A percentile compares a stretch with the other conserved stretches of the same genome.
Evolutionary conservation across 2,797 vertebrate genomes (phyloP).

Genomic region (Semaprochilodus insignis): DNA sequence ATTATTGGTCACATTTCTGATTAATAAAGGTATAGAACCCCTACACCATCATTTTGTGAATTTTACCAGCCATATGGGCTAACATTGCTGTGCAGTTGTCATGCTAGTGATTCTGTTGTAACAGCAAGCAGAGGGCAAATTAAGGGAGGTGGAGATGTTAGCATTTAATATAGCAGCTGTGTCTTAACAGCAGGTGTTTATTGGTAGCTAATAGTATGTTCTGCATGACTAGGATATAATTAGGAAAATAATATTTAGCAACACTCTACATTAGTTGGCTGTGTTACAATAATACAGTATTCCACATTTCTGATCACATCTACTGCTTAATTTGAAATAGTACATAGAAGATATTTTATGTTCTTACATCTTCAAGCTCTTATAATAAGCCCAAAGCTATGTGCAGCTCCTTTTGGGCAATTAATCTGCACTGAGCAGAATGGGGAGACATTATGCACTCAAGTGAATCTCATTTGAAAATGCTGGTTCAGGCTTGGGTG

Average conservation of each 20-base stretch:
- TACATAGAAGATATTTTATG: neutral
- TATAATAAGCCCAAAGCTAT: neutral
- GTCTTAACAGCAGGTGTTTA: neutral
- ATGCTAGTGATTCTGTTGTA: no score
- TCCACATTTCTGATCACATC: neutral
- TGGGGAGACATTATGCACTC: slow-evolving; percentile 76
- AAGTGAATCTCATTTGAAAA: slow-evolving; percentile 81
- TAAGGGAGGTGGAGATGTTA: neutral
- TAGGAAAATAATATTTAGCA: neutral
- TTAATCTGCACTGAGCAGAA: slow-evolving; percentile 79
- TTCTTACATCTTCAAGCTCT: neutral
- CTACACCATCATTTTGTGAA: no score
- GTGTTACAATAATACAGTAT: no score
- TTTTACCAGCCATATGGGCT: no score
- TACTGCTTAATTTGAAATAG: neutral
- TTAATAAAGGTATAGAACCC: no score
- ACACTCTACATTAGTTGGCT: neutral
- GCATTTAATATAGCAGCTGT: neutral
- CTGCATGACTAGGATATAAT: neutral
- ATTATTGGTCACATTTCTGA: no score
- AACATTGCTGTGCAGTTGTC: no score
- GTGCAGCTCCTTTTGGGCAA: slow-evolving; percentile 70
- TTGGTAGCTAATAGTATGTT: neutral
- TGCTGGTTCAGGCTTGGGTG: slow-evolving; percentile 65
- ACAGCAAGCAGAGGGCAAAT: neutral